A percentile compares a stretch with the other conserved stretches of the same genome.
Conservation (phyloP, 2,113 vertebrate species). For the Pterocles burchelli region DNA sequence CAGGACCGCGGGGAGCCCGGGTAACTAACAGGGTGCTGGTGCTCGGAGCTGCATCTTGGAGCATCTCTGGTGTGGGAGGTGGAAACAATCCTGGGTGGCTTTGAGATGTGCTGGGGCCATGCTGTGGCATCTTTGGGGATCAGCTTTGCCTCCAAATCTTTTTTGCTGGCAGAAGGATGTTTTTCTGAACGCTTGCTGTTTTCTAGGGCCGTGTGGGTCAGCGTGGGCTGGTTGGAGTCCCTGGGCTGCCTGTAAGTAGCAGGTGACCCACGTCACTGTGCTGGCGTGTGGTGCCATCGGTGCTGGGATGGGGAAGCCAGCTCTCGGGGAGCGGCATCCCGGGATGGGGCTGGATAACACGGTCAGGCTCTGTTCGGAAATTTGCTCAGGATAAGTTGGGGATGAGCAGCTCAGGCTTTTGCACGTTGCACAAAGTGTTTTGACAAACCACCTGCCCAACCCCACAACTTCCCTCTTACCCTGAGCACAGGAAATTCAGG, state of each 20-base stretch:
- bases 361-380: neutral
- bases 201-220: conserved; percentile 82
- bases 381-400: neutral
- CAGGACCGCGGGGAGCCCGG: too few relatives aligned
- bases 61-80: neutral
- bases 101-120: neutral
- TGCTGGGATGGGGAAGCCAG: rapidly evolving
- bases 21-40: neutral
- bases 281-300: rapidly evolving
- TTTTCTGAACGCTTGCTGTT: neutral
- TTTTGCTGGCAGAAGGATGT: neutral
- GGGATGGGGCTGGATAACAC: rapidly evolving
- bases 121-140: neutral
- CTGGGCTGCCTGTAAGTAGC: conserved; percentile 80
- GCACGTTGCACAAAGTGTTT: rapidly evolving
- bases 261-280: neutral
- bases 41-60: neutral
- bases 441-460: neutral
- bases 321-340: neutral
- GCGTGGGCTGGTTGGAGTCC: conserved; percentile 80
- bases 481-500: neutral
- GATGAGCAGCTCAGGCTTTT: neutral
- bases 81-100: neutral
- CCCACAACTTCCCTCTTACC: rapidly evolving
- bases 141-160: neutral